Conservation (phyloP, 2,113 vertebrate genomes). For the Anseranas semipalmata region DNA sequence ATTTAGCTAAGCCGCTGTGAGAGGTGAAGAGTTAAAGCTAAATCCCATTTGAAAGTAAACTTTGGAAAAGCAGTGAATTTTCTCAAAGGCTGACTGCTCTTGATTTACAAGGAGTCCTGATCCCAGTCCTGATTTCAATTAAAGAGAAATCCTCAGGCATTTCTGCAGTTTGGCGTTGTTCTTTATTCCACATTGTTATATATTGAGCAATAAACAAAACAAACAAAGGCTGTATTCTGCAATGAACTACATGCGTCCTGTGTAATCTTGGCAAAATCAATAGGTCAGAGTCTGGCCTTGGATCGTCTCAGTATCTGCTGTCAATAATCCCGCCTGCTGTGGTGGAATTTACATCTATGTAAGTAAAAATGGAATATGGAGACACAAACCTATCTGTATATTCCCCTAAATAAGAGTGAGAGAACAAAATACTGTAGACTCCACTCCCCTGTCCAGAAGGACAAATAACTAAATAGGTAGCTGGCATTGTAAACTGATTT, state of each 20-base stretch:
- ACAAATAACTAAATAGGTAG: neutral
- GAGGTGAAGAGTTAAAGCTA: constrained; percentile 48
- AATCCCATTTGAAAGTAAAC: constrained; percentile 15
- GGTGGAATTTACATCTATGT: neutral
- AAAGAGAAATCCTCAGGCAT: constrained; percentile 61
- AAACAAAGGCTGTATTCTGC: constrained; percentile 46
- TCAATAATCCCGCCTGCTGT: constrained; percentile 34
- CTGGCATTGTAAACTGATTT: neutral
- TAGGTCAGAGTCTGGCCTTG: constrained; percentile 55
- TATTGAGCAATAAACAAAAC: constrained; percentile 66
- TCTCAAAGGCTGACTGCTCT: neutral
- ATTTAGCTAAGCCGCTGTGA: neutral
- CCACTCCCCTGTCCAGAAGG: neutral
- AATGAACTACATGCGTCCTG: neutral
- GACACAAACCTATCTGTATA: neutral
- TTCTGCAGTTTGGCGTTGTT: neutral
- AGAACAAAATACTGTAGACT: neutral
- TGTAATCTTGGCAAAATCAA: constrained; percentile 12
- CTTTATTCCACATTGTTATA: constrained; percentile 50
- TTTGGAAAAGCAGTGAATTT: constrained; percentile 35
- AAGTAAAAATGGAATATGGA: neutral
- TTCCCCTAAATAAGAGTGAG: neutral
- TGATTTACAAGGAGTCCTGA: constrained; percentile 11
- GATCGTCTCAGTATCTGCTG: neutral
- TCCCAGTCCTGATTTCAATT: constrained; percentile 61